phyloP scores from a whole-genome alignment of 2,888 invertebrate genomes.

The Drosophila helvetica region DNA sequence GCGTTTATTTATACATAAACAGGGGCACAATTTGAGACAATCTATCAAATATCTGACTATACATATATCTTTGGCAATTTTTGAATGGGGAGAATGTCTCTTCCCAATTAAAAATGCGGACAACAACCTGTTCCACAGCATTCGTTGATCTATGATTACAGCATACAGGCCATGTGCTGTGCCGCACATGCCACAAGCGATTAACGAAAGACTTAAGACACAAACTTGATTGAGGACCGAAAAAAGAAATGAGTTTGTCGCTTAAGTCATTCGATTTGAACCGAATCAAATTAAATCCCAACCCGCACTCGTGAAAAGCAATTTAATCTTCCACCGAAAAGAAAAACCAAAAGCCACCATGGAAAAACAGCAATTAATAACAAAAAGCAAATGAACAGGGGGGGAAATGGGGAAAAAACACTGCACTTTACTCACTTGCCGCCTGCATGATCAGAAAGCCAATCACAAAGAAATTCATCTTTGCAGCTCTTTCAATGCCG shows the following conservation, averaged over 20 bases:
- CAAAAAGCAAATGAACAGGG: slow-evolving; percentile 2
- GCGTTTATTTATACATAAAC: slow-evolving; percentile 13
- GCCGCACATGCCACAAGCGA: slow-evolving; percentile 27
- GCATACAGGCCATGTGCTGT: slow-evolving; percentile 26
- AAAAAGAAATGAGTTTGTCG: slow-evolving; percentile 22
- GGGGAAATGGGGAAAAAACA: slow-evolving; percentile 17
- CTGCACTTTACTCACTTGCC: slow-evolving; percentile 75
- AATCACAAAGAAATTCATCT: slow-evolving; percentile 82
- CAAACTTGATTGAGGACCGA: slow-evolving; percentile 50
- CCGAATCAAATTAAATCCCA: slow-evolving; percentile 18
- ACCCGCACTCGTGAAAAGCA: slow-evolving; percentile 14
- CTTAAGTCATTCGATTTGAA: slow-evolving; percentile 29
- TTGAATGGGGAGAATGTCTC: slow-evolving; percentile 2
- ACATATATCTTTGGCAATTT: not conserved
- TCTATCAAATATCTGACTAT: not conserved
- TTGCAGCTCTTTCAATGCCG: slow-evolving; percentile 36
- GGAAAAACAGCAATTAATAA: slow-evolving; percentile 24
- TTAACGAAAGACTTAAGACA: slow-evolving; percentile 60
- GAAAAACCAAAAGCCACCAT: slow-evolving; percentile 3
- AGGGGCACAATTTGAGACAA: slow-evolving; percentile 3
- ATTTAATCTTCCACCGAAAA: slow-evolving; percentile 9
- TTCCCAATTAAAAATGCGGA: too few relatives aligned
- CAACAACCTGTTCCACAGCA: not conserved
- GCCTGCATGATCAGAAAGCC: slow-evolving; percentile 82
- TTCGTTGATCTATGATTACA: slow-evolving; percentile 27